Conservation (phyloP, 2,113 vertebrate genomes). For the Anolis sagrei region DNA sequence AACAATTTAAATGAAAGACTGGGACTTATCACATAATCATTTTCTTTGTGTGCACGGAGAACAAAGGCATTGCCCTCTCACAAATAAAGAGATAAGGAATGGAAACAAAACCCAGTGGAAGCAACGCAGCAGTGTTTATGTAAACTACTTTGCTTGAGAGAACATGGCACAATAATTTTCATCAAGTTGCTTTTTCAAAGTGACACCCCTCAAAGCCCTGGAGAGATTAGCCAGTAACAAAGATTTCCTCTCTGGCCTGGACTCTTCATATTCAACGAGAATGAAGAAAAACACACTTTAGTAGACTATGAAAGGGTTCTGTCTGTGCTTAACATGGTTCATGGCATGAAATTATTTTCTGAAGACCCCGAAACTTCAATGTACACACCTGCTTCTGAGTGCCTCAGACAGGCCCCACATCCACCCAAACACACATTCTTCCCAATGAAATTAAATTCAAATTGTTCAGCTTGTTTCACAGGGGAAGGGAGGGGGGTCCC, state of each 20-base stretch:
- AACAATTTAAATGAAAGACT: background rate
- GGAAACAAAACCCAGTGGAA: constrained; percentile 44
- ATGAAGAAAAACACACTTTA: constrained; percentile 39
- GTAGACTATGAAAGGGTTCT: background rate
- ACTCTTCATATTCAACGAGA: constrained; percentile 42
- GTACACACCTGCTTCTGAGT: background rate
- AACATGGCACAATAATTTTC: constrained; percentile 50
- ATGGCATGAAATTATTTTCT: constrained; percentile 18
- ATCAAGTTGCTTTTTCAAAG: constrained; percentile 60
- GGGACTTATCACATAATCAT: background rate
- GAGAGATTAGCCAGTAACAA: constrained; percentile 41
- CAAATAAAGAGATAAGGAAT: constrained; percentile 23
- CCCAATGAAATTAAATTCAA: background rate
- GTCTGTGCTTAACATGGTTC: background rate
- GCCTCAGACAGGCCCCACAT: constrained; percentile 2
- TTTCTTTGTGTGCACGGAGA: constrained; percentile 10
- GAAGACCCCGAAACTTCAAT: background rate
- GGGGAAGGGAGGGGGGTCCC: no score
- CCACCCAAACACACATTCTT: background rate
- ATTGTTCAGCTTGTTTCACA: background rate
- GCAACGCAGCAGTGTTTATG: constrained; percentile 55
- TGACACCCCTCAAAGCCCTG: constrained; percentile 52
- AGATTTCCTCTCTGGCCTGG: constrained; percentile 24
- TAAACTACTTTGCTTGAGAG: constrained; percentile 52
- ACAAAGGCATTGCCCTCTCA: constrained; percentile 5